These are phyloP conservation scores for Torymus texanus DNA, from an alignment of 2,888 invertebrate species.

Conservation along the genomic window DNA sequence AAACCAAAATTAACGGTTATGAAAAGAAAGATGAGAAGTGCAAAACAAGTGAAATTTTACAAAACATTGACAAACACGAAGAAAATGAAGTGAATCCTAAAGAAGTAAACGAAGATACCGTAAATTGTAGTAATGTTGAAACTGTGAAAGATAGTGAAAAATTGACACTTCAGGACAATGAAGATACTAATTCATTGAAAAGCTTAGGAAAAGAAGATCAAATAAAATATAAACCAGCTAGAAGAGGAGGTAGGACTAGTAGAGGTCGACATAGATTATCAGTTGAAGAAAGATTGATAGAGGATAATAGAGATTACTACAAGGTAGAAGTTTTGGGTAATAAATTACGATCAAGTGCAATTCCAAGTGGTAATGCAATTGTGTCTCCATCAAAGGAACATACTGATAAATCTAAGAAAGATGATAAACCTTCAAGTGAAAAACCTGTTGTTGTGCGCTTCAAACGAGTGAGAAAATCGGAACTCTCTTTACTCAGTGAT, in stretches of 20 bases:
- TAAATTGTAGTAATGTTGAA: slow-evolving; percentile 1
- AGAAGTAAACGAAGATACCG: slow-evolving; percentile 66
- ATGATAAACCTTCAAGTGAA: slow-evolving; percentile 70
- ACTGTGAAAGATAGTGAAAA: slow-evolving; percentile 43
- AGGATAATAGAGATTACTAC: slow-evolving; percentile 80
- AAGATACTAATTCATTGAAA: slow-evolving; percentile 55
- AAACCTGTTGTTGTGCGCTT: slow-evolving; percentile 84
- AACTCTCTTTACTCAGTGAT: slow-evolving; percentile 85
- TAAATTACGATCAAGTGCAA: slow-evolving; percentile 80
- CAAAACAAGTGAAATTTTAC: slow-evolving; percentile 31
- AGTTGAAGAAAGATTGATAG: slow-evolving; percentile 77
- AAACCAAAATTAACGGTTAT: slow-evolving; percentile 53
- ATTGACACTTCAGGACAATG: slow-evolving; percentile 45
- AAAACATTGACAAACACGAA: slow-evolving; percentile 33
- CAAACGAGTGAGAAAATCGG: slow-evolving; percentile 84
- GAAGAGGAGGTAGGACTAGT: slow-evolving; percentile 59
- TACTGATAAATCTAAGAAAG: slow-evolving; percentile 60
- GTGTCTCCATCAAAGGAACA: slow-evolving; percentile 58
- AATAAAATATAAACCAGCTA: slow-evolving; percentile 53
- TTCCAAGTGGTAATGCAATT: slow-evolving; percentile 60
- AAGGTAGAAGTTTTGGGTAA: slow-evolving; percentile 84
- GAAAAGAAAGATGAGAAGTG: slow-evolving; percentile 54
- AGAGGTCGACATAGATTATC: slow-evolving; percentile 73
- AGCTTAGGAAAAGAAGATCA: slow-evolving; percentile 53
- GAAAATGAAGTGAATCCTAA: slow-evolving; percentile 62